Percentiles rank a stretch among this genome's conserved stretches.
Conservation (phyloP, 2,888 invertebrate genomes). For the Mycalesis mineus region DNA sequence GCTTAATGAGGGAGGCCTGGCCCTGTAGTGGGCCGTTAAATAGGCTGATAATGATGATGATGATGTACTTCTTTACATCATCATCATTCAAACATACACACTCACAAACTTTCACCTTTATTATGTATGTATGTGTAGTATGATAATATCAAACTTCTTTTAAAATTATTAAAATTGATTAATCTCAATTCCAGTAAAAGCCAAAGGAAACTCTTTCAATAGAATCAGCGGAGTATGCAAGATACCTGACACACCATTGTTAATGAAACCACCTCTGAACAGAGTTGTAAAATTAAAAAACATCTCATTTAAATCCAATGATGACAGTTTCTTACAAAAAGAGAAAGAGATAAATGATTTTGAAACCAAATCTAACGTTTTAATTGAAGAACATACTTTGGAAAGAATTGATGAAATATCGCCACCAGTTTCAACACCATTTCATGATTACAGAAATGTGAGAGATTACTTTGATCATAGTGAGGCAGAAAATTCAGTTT, state of each 20-base stretch:
- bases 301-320: conserved; percentile 58
- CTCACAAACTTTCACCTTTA: no score
- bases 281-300: conserved; percentile 30
- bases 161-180: no score
- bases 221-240: conserved; percentile 62
- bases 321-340: conserved; percentile 60
- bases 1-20: no score
- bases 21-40: no score
- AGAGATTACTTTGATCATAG: conserved; percentile 55
- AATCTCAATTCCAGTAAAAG: conserved; percentile 37
- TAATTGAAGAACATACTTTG: conserved; percentile 42
- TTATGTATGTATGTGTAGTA: no score
- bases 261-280: not conserved
- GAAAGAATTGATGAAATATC: conserved; percentile 54
- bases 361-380: conserved; percentile 43
- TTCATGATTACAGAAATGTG: conserved; percentile 57
- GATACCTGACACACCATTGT: conserved; percentile 56
- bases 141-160: no score
- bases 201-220: conserved; percentile 33
- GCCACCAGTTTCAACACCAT: conserved; percentile 61
- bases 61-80: no score
- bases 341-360: conserved; percentile 59
- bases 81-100: no score
- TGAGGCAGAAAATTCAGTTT: conserved; percentile 43
- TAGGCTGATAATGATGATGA: no score